Base-by-base conservation (phyloP, 2,888 invertebrate genomes). In the Stratiomys singularior region DNA sequence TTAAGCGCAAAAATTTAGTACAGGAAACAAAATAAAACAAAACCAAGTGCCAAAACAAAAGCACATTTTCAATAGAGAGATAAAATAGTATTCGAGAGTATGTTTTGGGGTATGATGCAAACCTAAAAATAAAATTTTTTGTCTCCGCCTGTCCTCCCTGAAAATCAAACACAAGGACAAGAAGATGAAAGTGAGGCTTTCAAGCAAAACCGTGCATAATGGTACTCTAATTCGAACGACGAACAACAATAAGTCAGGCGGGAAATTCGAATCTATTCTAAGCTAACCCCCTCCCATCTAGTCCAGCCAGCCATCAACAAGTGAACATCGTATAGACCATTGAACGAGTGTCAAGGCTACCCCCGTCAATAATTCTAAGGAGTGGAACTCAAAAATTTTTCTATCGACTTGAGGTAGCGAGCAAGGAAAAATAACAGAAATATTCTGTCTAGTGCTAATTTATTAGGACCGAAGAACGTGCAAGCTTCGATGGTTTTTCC, bases 101-200 rank as follows among this genome's bases (percentile, higher is more conserved):
- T n/a, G 52, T 52, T 52, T 52, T 18, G 27, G 28, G 64, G 18
- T 64, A 64, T 30, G 44, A 18, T 67, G 67, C 21, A 23, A n/a
- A n/a, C 18, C 67, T 67, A 67, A 67, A 67, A 67, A 67, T 67
- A 67, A 28, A 15, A 37, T 37, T 52, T n/a, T n/a, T n/a, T 52
- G 52, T 52, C 52, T 13, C 52, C 52, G 52, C 15, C 52, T 15
- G 37, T 67, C 46, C 67, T 67, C 21, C 37, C 30, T 37, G 46
- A 66, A 23, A 63, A 25, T 15, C 63, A 25, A 63, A n/a, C 60
- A 25, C 1, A 21, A 60, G 25, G 7, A 13, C 4, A 13, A 52
- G 52, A 52, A 52, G 52, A 4, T 18, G 52, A 52, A 4, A 52
- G 52, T 52, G 52, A 52, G 52, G 52, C 52, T 52, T 13, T 13